phyloP scores from a whole-genome alignment of 1,140 invertebrate genomes.

The Limonius californicus region DNA sequence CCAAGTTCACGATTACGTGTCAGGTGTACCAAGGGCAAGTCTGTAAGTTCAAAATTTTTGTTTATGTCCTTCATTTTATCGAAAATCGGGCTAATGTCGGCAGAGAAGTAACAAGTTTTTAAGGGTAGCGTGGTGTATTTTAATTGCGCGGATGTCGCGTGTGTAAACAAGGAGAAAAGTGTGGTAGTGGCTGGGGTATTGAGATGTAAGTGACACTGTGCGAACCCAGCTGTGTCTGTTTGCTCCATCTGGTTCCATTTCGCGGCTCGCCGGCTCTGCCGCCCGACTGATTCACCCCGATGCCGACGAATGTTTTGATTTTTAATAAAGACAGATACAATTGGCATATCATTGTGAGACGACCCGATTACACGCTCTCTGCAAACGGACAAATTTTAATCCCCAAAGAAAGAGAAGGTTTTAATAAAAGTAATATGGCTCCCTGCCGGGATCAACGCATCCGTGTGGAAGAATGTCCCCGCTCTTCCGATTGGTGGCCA shows the following conservation, averaged over 20 bases:
- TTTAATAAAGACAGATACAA: conserved; percentile 26
- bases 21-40: too few species aligned
- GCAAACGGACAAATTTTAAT: conserved; percentile 28
- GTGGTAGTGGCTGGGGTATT: conserved; percentile 28
- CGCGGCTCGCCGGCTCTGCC: conserved; percentile 32
- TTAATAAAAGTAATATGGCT: conserved; percentile 31
- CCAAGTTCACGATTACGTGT: too few species aligned
- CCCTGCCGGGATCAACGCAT: conserved; percentile 29
- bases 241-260: conserved; percentile 42
- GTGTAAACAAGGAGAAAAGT: conserved; percentile 32
- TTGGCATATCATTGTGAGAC: conserved; percentile 16
- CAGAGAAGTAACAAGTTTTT: too few species aligned
- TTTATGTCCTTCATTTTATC: too few species aligned
- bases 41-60: too few species aligned
- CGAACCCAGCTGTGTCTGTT: conserved; percentile 40
- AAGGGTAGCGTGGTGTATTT: conserved; percentile 16
- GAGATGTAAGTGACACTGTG: conserved; percentile 37
- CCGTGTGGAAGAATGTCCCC: conserved; percentile 35
- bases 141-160: conserved; percentile 32
- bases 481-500: conserved; percentile 33
- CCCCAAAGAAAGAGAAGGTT: conserved; percentile 25
- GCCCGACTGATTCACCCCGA: conserved; percentile 23
- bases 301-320: conserved; percentile 26
- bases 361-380: conserved; percentile 25
- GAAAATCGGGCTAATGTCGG: too few species aligned